A percentile compares a stretch with the other conserved stretches of the same genome.
phyloP scores from a whole-genome alignment of 1,140 invertebrate species.

The Scaptomyza pallida region DNA sequence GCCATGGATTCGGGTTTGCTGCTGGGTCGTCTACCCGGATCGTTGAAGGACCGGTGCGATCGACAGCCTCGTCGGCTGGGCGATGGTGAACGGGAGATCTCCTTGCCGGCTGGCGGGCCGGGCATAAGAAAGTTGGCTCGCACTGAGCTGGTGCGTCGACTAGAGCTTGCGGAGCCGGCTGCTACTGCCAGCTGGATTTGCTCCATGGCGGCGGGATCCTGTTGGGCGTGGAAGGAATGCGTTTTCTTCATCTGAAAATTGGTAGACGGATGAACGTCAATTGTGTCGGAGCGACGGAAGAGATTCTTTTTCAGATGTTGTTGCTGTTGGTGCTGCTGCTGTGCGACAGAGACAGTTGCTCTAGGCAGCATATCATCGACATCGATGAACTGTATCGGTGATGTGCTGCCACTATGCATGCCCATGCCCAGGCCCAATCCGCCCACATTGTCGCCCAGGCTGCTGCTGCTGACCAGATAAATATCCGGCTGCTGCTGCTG shows the following conservation, averaged over 20 bases:
- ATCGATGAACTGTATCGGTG: slow-evolving; percentile 83
- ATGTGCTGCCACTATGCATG: slow-evolving; percentile 66
- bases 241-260: slow-evolving; percentile 84
- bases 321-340: slow-evolving; percentile 43
- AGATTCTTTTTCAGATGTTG: slow-evolving; percentile 78
- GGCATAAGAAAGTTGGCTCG: slow-evolving; percentile 81
- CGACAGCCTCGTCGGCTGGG: slow-evolving; percentile 76
- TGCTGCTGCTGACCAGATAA: slow-evolving; percentile 83
- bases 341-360: slow-evolving; percentile 17
- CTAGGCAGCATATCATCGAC: slow-evolving; percentile 77
- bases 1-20: slow-evolving; percentile 72
- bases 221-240: slow-evolving; percentile 83
- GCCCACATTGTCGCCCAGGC: slow-evolving; percentile 78
- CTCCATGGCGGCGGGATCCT: slow-evolving; percentile 79
- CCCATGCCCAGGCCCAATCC: slow-evolving; percentile 66
- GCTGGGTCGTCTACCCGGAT: slow-evolving; percentile 66
- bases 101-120: slow-evolving; percentile 60
- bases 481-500: slow-evolving; percentile 77
- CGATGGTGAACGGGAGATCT: slow-evolving; percentile 79
- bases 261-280: slow-evolving; percentile 83
- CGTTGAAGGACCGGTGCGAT: slow-evolving; percentile 82
- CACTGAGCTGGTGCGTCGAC: slow-evolving; percentile 81
- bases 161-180: slow-evolving; percentile 68
- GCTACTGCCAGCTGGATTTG: slow-evolving; percentile 69
- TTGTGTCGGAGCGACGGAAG: slow-evolving; percentile 82